Evolutionary conservation across 2,113 vertebrate species (phyloP), one percentile per base, ranked within the genome.

Genomic region (Paradoxurus hermaphroditus): DNA sequence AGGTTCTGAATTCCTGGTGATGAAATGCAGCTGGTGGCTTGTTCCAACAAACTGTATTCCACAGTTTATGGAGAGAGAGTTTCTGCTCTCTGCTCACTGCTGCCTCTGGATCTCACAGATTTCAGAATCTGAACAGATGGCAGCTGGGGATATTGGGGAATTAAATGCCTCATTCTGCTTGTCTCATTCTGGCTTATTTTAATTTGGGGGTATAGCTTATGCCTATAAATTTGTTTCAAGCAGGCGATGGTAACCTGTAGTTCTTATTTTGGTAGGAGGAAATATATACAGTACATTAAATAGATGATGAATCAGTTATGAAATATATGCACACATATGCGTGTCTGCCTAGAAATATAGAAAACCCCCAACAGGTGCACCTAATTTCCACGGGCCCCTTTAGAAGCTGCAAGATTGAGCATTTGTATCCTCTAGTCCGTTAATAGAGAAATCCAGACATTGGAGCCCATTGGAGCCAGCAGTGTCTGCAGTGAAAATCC

Each of bases 81-180:
- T 92, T 62, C 49, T 93, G 70, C 81, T 91, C 78, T 89, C 77
- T 93, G 82, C 65, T 85, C 59, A 9, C 78, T 82, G 59, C 68
- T 84, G 70, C 73, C 82, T 11, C 59, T 59, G 49, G 23, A n/a
- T 49, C 78, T 86, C 88, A 90, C 62, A 65, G 62, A 83, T 83
- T 91, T 95, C 90, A 97, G 79, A 95, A 95, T 91, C 72, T n/a
- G 62, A 94, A 39, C 93, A 97, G 96, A 95, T 91, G 85, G 93
- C 25, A 77, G 0, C 90, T 90, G 68, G 68, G 65, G 62, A 68
- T 91, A 86, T 75, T 79, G 89, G 78, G 79, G 68, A 89, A 49
- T 93, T 72, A 94, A 95, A 63, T 75, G 49, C 63, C 75, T 94
- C 44, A 4, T 95, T 90, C 62, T 96, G 7, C 93, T 65, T 88